A percentile compares a stretch with the other conserved stretches of the same genome.
Conservation (phyloP, 2,113 vertebrate genomes). For the Leucosticte australis region DNA sequence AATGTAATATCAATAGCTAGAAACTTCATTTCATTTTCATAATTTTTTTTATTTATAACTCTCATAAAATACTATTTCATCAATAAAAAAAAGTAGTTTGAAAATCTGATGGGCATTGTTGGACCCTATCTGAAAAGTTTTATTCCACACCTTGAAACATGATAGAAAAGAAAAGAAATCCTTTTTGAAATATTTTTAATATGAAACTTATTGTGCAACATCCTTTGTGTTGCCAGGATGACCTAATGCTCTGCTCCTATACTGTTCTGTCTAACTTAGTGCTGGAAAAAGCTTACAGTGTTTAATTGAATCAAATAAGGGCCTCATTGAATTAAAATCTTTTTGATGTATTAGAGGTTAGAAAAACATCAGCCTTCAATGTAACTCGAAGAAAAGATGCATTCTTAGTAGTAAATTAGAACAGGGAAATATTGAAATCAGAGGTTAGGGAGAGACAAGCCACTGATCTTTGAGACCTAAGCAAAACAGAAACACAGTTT, state of each 20-base stretch:
- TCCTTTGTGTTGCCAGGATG: not conserved
- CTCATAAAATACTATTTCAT: not conserved
- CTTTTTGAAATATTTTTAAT: not conserved
- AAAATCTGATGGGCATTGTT: not conserved
- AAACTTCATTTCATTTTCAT: not conserved
- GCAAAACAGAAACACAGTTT: not conserved
- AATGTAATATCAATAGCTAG: not conserved
- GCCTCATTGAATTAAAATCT: accelerated
- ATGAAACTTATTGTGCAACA: not conserved
- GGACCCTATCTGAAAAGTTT: not conserved
- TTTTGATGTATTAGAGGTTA: not conserved
- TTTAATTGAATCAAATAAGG: not conserved
- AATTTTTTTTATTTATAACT: not conserved
- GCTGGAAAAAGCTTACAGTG: not conserved
- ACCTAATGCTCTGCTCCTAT: not conserved
- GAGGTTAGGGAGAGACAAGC: not conserved
- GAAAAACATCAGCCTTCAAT: not conserved
- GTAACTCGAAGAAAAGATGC: not conserved
- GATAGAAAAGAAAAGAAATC: not conserved
- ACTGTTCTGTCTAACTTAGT: not conserved
- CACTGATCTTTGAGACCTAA: not conserved
- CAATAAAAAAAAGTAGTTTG: accelerated
- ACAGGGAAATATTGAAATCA: not conserved
- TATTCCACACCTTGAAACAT: not conserved
- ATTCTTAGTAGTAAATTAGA: not conserved